phyloP scores from a whole-genome alignment of 2,113 vertebrate genomes.

The Gasterosteus nipponicus region DNA sequence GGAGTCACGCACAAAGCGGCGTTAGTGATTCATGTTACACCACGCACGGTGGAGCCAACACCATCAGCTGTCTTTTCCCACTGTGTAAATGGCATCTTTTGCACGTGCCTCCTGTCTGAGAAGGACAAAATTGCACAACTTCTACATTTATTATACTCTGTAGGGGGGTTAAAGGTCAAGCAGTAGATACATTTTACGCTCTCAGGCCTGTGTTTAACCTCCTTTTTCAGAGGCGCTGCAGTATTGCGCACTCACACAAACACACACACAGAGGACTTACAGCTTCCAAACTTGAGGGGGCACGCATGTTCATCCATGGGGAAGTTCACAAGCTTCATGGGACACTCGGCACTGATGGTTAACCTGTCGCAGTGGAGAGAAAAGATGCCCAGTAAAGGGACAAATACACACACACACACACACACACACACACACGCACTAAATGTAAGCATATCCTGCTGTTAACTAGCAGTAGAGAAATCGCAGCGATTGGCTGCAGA shows the following conservation, averaged over 20 bases:
- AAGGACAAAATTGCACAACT: background rate
- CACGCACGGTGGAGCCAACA: background rate
- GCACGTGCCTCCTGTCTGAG: background rate
- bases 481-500: background rate
- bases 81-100: background rate
- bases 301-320: slow-evolving; percentile 99
- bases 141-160: background rate
- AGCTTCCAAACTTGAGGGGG: slow-evolving; percentile 99
- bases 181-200: background rate
- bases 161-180: background rate
- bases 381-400: background rate
- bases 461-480: background rate
- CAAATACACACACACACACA: background rate
- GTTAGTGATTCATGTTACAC: background rate
- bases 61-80: background rate
- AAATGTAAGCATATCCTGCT: background rate
- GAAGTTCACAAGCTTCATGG: slow-evolving; percentile 98
- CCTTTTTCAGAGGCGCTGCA: background rate
- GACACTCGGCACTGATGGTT: slow-evolving; percentile 97
- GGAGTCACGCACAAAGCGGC: background rate
- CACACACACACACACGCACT: background rate
- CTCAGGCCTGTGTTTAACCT: background rate
- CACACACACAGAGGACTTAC: slow-evolving; percentile 81
- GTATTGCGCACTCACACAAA: background rate
- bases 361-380: slow-evolving; percentile 82